Base-by-base conservation (phyloP, 2,113 vertebrate genomes). In the Physeter macrocephalus region DNA sequence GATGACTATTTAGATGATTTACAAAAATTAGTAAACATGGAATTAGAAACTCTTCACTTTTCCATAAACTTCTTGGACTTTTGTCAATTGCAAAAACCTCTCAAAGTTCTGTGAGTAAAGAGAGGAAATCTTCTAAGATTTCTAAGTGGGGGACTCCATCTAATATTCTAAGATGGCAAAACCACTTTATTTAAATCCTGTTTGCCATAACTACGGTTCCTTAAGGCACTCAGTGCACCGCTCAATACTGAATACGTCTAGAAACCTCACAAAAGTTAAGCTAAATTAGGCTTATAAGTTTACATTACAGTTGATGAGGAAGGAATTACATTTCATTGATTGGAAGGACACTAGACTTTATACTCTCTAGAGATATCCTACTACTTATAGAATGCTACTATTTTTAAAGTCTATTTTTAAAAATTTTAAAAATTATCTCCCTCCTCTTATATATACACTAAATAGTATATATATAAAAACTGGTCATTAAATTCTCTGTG, bases 31-130 rank as follows among this genome's bases (percentile, higher is more conserved):
- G 9, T 82, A 95, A 61, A 67, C 13, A 67, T n/a, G 15, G 46
- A 71, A 90, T 90, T 67, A 49, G 87, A 78, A 87, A 49, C 31
- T 88, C 34, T 90, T 93, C 14, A 57, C 8, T 93, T 88, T 96
- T 43, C 29, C 71, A 87, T 69, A 92, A 77, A 10, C 34, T 90
- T 75, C 31, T 49, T 92, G 9, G 43, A 95, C 10, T 46, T 94
- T 54, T 94, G 29, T 97, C 31, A 31, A 81, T n/a, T 87, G n/a
- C 8, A 77, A 78, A 93, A 93, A 39, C 17, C 17, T 91, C 49
- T 75, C 29, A 86, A 92, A 90, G 72, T 6, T 11, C 80, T 46
- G 52, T 91, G 25, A 96, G 69, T 74, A 86, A 59, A 71, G 43
- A 54, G 64, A 86, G 15, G 41, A 93, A 94, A 71, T 62, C 5